phyloP scores from a whole-genome alignment of 2,797 vertebrate genomes.

The Aplochiton taeniatus region DNA sequence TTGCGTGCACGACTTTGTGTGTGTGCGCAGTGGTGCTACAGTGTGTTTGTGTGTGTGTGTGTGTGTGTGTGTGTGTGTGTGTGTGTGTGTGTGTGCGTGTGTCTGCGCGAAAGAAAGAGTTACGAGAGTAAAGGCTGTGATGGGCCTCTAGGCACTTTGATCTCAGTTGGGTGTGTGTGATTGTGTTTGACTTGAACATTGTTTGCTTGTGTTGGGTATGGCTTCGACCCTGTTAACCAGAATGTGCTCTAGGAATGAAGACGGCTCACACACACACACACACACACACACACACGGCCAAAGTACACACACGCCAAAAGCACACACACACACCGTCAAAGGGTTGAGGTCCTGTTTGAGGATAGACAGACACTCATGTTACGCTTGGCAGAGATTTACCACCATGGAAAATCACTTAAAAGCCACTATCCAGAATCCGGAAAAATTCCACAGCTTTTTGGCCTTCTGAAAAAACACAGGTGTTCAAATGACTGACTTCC shows the following conservation, averaged over 20 bases:
- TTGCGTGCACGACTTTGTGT: background rate
- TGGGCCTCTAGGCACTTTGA: background rate
- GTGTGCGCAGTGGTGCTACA: background rate
- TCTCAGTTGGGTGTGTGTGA: background rate
- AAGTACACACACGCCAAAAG: constrained; percentile 25
- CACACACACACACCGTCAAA: background rate
- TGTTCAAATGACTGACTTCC: too few species aligned
- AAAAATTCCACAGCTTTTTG: too few species aligned
- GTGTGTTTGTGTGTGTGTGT: background rate
- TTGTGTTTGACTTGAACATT: constrained; percentile 11
- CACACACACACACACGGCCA: constrained; percentile 9
- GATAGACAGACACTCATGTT: too few species aligned
- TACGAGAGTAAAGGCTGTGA: background rate
- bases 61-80: constrained; percentile 5
- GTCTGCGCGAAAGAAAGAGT: background rate
- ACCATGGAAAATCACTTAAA: too few species aligned
- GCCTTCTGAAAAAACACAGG: too few species aligned
- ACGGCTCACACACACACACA: constrained; percentile 25
- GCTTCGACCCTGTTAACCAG: constrained; percentile 27
- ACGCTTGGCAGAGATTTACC: too few species aligned
- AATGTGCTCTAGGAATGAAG: constrained; percentile 12
- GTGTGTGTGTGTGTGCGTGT: background rate
- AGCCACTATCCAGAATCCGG: too few species aligned
- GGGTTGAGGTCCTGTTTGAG: background rate
- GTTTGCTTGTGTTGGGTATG: constrained; percentile 24